Base-by-base conservation (phyloP, 1,140 invertebrate species). In the Rhagoletis zephyria region DNA sequence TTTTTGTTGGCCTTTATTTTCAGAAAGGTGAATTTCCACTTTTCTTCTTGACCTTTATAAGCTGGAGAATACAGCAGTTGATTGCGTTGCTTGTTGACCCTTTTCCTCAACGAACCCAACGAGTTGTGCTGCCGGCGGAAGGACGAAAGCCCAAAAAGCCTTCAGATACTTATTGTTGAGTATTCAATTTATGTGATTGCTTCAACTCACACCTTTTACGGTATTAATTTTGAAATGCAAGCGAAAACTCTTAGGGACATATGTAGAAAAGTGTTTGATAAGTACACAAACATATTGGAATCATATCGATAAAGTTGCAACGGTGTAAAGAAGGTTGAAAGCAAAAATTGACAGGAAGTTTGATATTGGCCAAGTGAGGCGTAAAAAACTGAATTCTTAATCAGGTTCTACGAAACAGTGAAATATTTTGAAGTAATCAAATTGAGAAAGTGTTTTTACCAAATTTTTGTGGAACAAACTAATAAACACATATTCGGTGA, bases 101-200 rank as follows among this genome's bases (percentile, higher is more conserved):
- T 59, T 81, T 81, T 81, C 16, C 14, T 56, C n/a, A 16, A 5
- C 7, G 48, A n/a, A 42, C 6, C 45, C 74, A 56, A 19, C 74
- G 56, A 81, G 45, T 51, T 56, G 16, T 56, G 14, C 74, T 14
- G 6, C n/a, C 6, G 51, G 5, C 51, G 51, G 51, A 56, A 67
- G 30, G 30, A 67, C 64, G 70, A 45, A 45, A 16, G 67, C 42
- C 30, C 67, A 51, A 16, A n/a, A 45, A 16, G 45, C 6, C 40
- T 81, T 51, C 48, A 81, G 48, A 81, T 48, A 56, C 45, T 81
- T 81, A 81, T 81, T 81, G 48, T 81, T 81, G 48, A 56, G 19
- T 81, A 81, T 81, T 81, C 74, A 81, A 81, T 81, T 81, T 81
- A 81, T 81, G 42, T 81, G 74, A 81, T 81, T 81, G 74, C 74